Percentiles rank a stretch among this genome's conserved stretches.
phyloP scores from a whole-genome alignment of 2,888 invertebrate species.

The Listrodromus nycthemerus region DNA sequence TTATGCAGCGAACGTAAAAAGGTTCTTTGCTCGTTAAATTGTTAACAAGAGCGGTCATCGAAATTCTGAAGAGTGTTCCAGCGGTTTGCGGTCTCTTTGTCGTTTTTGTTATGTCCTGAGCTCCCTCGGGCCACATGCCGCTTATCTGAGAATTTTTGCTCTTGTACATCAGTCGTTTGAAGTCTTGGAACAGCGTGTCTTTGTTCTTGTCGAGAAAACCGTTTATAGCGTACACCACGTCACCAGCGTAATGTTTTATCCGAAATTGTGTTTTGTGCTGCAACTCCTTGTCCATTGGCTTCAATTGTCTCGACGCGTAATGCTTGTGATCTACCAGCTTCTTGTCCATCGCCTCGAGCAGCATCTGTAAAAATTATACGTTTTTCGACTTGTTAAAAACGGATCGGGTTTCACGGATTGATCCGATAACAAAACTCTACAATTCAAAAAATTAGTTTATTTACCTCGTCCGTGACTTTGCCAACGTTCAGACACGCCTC shows the following conservation, averaged over 20 bases:
- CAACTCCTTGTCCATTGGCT: constrained; percentile 92
- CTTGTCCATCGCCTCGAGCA: constrained; percentile 97
- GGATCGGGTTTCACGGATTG: constrained; percentile 74
- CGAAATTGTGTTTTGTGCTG: constrained; percentile 92
- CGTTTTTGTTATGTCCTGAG: constrained; percentile 94
- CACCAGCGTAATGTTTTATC: constrained; percentile 98
- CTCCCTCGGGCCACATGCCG: constrained; percentile 99
- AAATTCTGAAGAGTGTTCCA: constrained; percentile 97
- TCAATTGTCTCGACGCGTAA: constrained; percentile 94
- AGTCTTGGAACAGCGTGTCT: constrained; percentile 98
- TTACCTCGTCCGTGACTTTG: constrained; percentile 90
- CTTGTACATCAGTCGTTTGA: constrained; percentile 95
- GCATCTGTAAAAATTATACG: constrained; percentile 86
- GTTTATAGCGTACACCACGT: constrained; percentile 95
- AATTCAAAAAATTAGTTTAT: constrained; percentile 27
- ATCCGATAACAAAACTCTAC: too few species aligned
- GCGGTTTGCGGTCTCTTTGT: constrained; percentile 98
- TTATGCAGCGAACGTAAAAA: constrained; percentile 98
- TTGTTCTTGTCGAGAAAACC: constrained; percentile 99
- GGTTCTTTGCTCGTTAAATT: constrained; percentile 97
- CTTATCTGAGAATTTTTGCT: constrained; percentile 92
- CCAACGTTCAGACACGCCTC: constrained; percentile 99
- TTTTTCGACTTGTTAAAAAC: neutral
- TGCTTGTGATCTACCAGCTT: constrained; percentile 94
- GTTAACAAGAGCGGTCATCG: constrained; percentile 95